phyloP scores from a whole-genome alignment of 2,888 invertebrate species.

The Nemoura dubitans region DNA sequence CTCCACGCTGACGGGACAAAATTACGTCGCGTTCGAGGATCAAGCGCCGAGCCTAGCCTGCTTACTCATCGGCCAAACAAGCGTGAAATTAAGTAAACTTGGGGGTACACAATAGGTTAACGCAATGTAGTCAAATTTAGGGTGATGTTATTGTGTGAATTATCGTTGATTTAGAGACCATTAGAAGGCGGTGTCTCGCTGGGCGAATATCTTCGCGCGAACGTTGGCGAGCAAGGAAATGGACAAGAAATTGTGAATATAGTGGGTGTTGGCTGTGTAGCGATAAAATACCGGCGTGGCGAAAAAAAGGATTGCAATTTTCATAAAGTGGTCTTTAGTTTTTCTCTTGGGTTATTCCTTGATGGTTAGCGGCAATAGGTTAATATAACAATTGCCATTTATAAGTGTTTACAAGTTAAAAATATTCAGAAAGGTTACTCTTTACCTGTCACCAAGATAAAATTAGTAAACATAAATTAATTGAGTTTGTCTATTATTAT shows the following conservation, averaged over 20 bases:
- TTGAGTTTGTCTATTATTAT: too few species aligned
- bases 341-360: too few species aligned
- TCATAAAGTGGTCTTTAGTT: neutral
- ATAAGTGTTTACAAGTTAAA: too few species aligned
- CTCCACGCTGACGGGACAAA: neutral
- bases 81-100: neutral
- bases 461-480: too few species aligned
- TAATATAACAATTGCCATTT: too few species aligned
- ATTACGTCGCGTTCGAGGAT: neutral
- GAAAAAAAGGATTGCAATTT: neutral
- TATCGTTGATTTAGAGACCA: neutral
- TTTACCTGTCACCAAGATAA: too few species aligned
- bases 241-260: neutral
- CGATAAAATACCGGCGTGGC: neutral
- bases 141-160: neutral
- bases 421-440: too few species aligned
- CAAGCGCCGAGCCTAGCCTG: neutral
- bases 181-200: neutral
- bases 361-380: too few species aligned
- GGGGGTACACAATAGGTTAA: neutral
- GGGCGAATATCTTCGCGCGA: neutral
- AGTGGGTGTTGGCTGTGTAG: neutral
- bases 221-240: neutral
- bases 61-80: neutral
- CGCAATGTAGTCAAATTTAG: slow-evolving; percentile 1